phyloP scores from a whole-genome alignment of 2,113 vertebrate genomes.

The Eptatretus burgeri region DNA sequence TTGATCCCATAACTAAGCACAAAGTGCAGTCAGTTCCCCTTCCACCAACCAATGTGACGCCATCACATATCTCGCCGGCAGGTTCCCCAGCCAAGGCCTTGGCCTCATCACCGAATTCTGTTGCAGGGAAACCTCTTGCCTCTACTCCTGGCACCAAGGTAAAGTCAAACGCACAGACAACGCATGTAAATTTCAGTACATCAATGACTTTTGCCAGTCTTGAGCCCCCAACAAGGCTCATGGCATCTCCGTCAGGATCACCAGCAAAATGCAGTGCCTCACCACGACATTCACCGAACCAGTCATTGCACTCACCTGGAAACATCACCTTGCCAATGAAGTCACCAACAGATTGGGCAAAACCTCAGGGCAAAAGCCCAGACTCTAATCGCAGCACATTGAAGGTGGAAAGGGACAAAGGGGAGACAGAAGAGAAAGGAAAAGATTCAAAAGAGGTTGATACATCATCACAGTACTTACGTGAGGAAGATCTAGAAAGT shows the following conservation, averaged over 20 bases:
- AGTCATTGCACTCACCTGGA: conserved; percentile 14
- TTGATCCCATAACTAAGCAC: conserved; percentile 66
- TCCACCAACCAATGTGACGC: conserved; percentile 57
- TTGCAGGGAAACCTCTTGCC: conserved; percentile 35
- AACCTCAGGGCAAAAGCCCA: neutral
- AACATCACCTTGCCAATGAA: neutral
- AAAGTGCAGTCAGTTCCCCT: conserved; percentile 92
- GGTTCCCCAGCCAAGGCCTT: conserved; percentile 2
- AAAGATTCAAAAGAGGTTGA: conserved; percentile 28
- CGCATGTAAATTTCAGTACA: too few relatives aligned
- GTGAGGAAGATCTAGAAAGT: conserved; percentile 79
- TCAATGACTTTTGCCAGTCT: neutral
- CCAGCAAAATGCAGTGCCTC: conserved; percentile 1
- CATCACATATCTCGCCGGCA: conserved; percentile 11
- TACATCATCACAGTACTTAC: conserved; percentile 55
- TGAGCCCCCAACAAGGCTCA: neutral
- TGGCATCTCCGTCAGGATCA: neutral
- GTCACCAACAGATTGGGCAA: neutral
- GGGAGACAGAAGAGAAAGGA: conserved; percentile 17
- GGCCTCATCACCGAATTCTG: conserved; percentile 24
- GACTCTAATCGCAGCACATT: neutral
- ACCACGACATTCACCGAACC: conserved; percentile 23
- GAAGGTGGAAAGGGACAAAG: conserved; percentile 22
- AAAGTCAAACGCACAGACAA: too few relatives aligned
- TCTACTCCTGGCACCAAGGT: neutral